These are phyloP conservation scores for Emys orbicularis DNA, from an alignment of 2,797 vertebrate genomes.

Conservation along the genomic window DNA sequence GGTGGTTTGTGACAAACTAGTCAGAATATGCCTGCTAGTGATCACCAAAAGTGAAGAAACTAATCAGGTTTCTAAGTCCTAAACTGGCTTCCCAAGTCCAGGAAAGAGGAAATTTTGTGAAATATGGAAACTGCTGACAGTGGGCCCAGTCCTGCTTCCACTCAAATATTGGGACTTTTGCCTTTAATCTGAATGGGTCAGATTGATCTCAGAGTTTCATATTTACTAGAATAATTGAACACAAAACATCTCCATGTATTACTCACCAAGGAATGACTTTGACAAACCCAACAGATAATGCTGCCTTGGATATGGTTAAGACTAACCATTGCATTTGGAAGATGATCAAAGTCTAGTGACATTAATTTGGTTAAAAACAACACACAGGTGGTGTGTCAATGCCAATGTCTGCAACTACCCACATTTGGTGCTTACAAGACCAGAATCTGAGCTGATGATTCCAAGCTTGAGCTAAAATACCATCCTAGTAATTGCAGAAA, in stretches of 20 bases:
- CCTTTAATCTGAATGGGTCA: neutral
- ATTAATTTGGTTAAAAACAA: slow-evolving; percentile 27
- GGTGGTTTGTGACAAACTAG: neutral
- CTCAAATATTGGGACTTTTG: neutral
- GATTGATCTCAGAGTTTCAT: neutral
- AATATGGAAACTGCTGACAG: neutral
- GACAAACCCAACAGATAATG: neutral
- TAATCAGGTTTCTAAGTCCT: neutral
- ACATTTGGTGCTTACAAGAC: slow-evolving; percentile 57
- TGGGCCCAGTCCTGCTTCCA: neutral
- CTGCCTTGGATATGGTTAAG: neutral
- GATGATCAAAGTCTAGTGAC: neutral
- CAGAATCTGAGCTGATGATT: slow-evolving; percentile 35
- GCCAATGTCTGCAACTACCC: slow-evolving; percentile 51
- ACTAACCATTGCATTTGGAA: neutral
- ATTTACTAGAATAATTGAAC: neutral
- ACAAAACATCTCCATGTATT: neutral
- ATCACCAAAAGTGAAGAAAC: neutral
- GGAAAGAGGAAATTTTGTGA: neutral
- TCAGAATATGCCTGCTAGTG: neutral
- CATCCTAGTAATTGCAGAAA: slow-evolving; percentile 34
- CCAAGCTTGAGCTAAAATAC: slow-evolving; percentile 45
- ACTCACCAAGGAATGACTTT: neutral
- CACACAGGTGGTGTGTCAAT: slow-evolving; percentile 17
- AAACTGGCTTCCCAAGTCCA: neutral